phyloP scores from a whole-genome alignment of 2,797 vertebrate genomes.

The Acomys russatus region DNA sequence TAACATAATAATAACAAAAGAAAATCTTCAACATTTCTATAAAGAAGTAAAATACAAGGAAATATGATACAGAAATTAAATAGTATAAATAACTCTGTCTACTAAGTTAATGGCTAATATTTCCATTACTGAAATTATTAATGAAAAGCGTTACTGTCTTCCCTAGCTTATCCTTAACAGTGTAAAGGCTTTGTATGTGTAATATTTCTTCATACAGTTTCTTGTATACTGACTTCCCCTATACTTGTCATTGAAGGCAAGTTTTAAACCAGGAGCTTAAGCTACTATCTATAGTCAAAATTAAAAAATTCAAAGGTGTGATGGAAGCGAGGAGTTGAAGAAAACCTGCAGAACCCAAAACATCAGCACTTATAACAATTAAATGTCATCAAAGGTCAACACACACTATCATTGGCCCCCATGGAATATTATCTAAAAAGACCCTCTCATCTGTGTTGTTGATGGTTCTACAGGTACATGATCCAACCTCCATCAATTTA shows the following conservation, averaged over 20 bases:
- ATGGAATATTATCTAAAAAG: slow-evolving; percentile 63
- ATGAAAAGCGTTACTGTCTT: background rate
- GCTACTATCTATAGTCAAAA: slow-evolving; percentile 75
- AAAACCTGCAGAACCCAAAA: slow-evolving; percentile 74
- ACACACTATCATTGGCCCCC: slow-evolving; percentile 76
- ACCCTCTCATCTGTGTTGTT: slow-evolving; percentile 75
- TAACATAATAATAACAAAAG: background rate
- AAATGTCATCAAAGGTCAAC: slow-evolving; percentile 80
- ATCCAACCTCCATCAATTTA: slow-evolving; percentile 70
- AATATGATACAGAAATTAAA: background rate
- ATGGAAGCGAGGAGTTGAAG: slow-evolving; percentile 58
- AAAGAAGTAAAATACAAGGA: background rate
- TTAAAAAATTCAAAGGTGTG: slow-evolving; percentile 79
- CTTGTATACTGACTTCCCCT: slow-evolving; percentile 63
- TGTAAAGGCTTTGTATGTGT: slow-evolving; percentile 4
- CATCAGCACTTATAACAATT: slow-evolving; percentile 81
- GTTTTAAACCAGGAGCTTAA: slow-evolving; percentile 71
- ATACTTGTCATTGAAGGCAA: slow-evolving; percentile 62
- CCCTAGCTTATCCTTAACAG: background rate
- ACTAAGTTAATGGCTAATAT: slow-evolving; percentile 17
- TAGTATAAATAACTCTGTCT: background rate
- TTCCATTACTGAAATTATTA: background rate
- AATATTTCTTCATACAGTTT: background rate
- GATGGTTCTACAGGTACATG: slow-evolving; percentile 77
- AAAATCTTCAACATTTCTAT: slow-evolving; percentile 33